Conservation (phyloP, 2,797 vertebrate species). For the Australoheros facetus region DNA sequence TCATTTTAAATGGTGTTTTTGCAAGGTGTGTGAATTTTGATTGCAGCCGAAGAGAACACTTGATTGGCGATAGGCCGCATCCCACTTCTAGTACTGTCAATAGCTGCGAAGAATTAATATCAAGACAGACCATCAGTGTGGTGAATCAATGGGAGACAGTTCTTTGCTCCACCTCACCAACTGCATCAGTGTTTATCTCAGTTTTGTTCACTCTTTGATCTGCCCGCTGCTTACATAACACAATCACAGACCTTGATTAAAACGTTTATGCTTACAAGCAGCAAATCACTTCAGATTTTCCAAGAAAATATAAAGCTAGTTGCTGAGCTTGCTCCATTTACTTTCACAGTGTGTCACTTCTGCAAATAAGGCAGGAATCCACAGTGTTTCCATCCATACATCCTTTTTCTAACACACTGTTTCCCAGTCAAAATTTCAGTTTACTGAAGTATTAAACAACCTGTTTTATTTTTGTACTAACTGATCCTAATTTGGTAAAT, state of each 20-base stretch:
- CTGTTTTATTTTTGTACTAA: background rate
- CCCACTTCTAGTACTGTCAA: constrained; percentile 44
- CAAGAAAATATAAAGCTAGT: constrained; percentile 50
- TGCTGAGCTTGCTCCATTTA: constrained; percentile 64
- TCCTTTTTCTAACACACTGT: background rate
- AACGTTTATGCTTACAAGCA: constrained; percentile 66
- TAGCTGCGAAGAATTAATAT: constrained; percentile 50
- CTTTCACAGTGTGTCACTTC: constrained; percentile 66
- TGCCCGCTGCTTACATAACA: constrained; percentile 56
- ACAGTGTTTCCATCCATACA: constrained; percentile 11
- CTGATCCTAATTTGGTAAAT: constrained; percentile 5
- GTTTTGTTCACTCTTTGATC: constrained; percentile 64
- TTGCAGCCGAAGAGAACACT: constrained; percentile 16
- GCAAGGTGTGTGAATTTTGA: constrained; percentile 54
- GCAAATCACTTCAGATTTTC: constrained; percentile 58
- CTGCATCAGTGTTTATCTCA: constrained; percentile 56
- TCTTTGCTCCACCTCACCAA: constrained; percentile 41
- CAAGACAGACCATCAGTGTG: constrained; percentile 39
- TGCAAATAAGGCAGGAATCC: constrained; percentile 59
- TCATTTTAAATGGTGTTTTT: constrained; percentile 55
- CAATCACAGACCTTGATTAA: constrained; percentile 68
- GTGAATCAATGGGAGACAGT: constrained; percentile 61
- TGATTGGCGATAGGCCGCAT: constrained; percentile 25
- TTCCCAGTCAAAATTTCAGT: background rate
- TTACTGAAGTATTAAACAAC: background rate